Evolutionary conservation across 2,797 vertebrate genomes (phyloP), one percentile per base, ranked within the genome.

Genomic region (Pterois miles): DNA sequence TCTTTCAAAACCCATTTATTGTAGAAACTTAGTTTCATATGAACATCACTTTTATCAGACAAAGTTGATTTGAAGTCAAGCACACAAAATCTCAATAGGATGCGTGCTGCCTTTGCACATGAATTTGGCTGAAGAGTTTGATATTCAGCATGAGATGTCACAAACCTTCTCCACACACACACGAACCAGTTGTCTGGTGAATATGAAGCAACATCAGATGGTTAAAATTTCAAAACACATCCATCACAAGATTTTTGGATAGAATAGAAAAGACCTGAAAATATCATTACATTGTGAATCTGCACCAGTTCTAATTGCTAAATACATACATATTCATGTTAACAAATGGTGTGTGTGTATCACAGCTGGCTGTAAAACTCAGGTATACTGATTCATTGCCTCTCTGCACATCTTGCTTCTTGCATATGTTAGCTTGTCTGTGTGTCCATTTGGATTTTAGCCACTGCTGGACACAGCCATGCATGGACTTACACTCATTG

Each of bases 401-500:
- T 75, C 50, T 75, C 34, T 58, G 5, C 66, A 22, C 23, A 12
- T 67, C 31, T 22, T 69, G 36, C 4, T 63, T 65, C 20, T n/a
- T 48, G 46, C 56, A 65, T 73, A 16, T 65, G 53, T 66, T 54
- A 14, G 48, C 46, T 74, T 14, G 7, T 78, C 65, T 71, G n/a
- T 50, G 29, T 50, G 13, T 48, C 34, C 65, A 29, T 72, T 76
- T 84, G 80, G 59, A 68, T 76, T 79, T 83, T 31, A 74, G 59
- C 74, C 65, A 52, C 71, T 69, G 64, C 76, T 80, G 82, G 74
- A 89, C 84, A 88, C 74, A 80, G 50, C 56, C 70, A 78, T 62
- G 76, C 75, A 67, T 80, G 50, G 76, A 76, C 76, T 68, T 40
- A 48, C 23, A 70, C 59, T 70, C 65, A 65, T 73, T n/a, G 14